Evolutionary conservation across 2,888 invertebrate genomes (phyloP).

Genomic region (Ochropleura leucogaster): DNA sequence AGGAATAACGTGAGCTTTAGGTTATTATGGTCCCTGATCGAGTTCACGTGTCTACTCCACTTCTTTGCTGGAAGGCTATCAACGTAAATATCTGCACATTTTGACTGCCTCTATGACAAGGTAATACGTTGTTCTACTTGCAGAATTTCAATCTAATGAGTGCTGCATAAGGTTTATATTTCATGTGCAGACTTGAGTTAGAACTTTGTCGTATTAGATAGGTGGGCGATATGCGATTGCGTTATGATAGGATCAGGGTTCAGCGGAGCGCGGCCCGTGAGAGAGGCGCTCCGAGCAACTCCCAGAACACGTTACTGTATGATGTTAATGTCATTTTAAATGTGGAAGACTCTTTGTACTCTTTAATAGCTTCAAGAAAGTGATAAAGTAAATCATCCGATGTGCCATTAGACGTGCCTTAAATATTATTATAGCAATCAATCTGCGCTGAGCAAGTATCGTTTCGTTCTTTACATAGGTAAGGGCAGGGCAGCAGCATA

Average conservation of each 20-base stretch:
- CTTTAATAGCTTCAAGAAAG: conserved; percentile 14
- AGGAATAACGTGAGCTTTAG: conserved; percentile 81
- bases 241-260: conserved; percentile 90
- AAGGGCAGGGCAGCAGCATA: no score
- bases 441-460: not conserved
- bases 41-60: conserved; percentile 87
- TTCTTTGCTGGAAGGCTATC: conserved; percentile 87
- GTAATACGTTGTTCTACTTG: conserved; percentile 63
- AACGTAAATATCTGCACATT: conserved; percentile 89
- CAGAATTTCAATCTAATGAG: conserved; percentile 43
- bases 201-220: conserved; percentile 73
- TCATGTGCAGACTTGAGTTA: conserved; percentile 42
- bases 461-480: not conserved
- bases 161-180: conserved; percentile 73
- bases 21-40: conserved; percentile 85
- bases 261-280: conserved; percentile 82
- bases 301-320: conserved; percentile 78
- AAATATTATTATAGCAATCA: not conserved
- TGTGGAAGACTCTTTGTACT: conserved; percentile 74
- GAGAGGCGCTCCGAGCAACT: conserved; percentile 76
- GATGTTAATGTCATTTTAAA: conserved; percentile 85
- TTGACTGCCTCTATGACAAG: conserved; percentile 68
- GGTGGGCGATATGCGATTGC: conserved; percentile 85
- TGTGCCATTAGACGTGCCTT: not conserved
- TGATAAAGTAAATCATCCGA: not conserved